phyloP scores from a whole-genome alignment of 2,888 invertebrate genomes.

The Dolomedes plantarius region DNA sequence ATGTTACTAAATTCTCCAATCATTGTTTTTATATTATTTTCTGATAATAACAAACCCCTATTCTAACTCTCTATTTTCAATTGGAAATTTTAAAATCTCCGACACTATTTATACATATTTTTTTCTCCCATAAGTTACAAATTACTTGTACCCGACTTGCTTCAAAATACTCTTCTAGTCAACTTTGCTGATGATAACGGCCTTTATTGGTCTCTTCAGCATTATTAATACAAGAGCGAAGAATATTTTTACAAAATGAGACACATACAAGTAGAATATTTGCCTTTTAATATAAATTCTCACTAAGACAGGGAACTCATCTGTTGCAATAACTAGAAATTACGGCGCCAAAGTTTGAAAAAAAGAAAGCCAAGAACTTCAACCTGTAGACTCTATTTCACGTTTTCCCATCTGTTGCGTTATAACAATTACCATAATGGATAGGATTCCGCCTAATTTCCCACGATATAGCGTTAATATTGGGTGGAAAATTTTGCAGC shows the following conservation, averaged over 20 bases:
- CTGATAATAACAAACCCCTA: too few species aligned
- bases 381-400: constrained; percentile 50
- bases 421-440: constrained; percentile 67
- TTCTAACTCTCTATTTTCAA: too few species aligned
- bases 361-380: constrained; percentile 25
- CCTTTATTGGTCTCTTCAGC: constrained; percentile 34
- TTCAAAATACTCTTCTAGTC: not conserved
- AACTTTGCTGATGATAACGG: constrained; percentile 36
- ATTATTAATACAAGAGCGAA: constrained; percentile 45
- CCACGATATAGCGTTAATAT: constrained; percentile 67
- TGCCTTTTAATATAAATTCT: constrained; percentile 60
- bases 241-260: constrained; percentile 62
- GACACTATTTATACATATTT: too few species aligned
- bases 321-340: constrained; percentile 60
- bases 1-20: too few species aligned
- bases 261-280: constrained; percentile 38
- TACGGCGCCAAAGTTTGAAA: constrained; percentile 33
- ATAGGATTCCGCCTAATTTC: constrained; percentile 60
- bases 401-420: constrained; percentile 62
- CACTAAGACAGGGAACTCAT: constrained; percentile 45
- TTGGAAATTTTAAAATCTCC: too few species aligned
- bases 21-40: too few species aligned
- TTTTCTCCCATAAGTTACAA: too few species aligned
- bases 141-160: too few species aligned
- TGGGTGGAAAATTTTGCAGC: constrained; percentile 49